Conservation (phyloP, 2,113 vertebrate species). For the Mola mola region DNA sequence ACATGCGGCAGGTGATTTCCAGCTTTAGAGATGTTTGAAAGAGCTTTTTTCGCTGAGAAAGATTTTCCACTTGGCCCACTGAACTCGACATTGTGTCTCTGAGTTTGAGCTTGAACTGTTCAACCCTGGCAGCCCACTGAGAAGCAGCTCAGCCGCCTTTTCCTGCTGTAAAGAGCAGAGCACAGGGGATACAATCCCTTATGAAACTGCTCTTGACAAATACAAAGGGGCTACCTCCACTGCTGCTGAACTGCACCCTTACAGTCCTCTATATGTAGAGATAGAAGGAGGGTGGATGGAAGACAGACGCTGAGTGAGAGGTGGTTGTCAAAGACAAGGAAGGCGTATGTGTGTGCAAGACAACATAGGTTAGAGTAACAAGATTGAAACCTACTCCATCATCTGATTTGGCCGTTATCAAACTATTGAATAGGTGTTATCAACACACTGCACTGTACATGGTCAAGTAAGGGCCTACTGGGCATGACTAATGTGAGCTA, state of each 20-base stretch:
- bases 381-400: constrained; percentile 24
- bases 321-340: constrained; percentile 4
- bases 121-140: constrained; percentile 8
- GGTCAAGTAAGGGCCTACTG: no score
- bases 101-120: constrained; percentile 26
- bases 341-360: constrained; percentile 17
- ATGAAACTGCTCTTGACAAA: constrained; percentile 55
- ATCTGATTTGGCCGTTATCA: no score
- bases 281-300: not conserved
- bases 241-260: constrained; percentile 28
- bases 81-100: constrained; percentile 19
- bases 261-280: constrained; percentile 1
- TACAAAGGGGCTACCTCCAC: constrained; percentile 49
- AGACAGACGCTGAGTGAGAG: constrained; percentile 20
- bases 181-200: constrained; percentile 54
- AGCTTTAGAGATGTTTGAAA: constrained; percentile 18
- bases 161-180: constrained; percentile 17
- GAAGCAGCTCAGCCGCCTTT: constrained; percentile 23
- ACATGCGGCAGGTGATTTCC: constrained; percentile 2
- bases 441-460: no score
- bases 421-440: no score
- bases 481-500: no score
- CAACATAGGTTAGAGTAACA: constrained; percentile 25
- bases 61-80: not conserved
- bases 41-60: constrained; percentile 14